Base-by-base conservation (phyloP, 2,797 vertebrate species). In the Hyperoplus immaculatus region DNA sequence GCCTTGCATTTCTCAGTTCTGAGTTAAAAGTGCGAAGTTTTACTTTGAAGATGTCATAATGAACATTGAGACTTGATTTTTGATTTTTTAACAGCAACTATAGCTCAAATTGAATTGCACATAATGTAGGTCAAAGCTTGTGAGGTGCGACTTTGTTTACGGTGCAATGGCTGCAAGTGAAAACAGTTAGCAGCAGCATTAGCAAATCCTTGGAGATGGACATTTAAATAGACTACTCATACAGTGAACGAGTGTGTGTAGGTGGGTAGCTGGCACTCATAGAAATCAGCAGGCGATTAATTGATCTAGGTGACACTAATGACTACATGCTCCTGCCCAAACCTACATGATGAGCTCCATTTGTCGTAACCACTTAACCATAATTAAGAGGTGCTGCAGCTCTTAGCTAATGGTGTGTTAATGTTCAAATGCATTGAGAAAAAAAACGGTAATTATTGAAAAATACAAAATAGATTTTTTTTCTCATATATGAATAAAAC, bases 211-310 rank as follows among this genome's bases (percentile, higher is more conserved):
- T 1, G 3, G 14, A 45, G 46, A 47, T n/a, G 46, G 46, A 54
- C 18, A 39, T 66, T 63, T 50, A 69, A 50, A 57, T 16, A 21
- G 36, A 36, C 47, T 8, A 6, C 47, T 41, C n/a, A 42, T 46
- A 10, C n/a, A 70, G 57, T 45, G 15, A 46, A 56, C 38, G 47
- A 65, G 58, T 54, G 15, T 56, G 41, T 45, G 57, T 58, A 18
- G 56, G 79, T 76, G 64, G 50, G 60, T 0, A 39, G 62, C 38
- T 67, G n/a, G 15, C 18, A 46, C 71, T 67, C 18, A 42, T 5
- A 61, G 11, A 47, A 56, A 75, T 71, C 45, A 41, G 73, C 36
- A 41, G n/a, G 36, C 60, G 46, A 76, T 73, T 73, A 69, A 74
- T 56, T 64, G 69, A 80, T 56, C 14, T 12, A 36, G 12, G 3